Conservation (phyloP, 2,797 vertebrate genomes). For the Acanthis flammea region DNA sequence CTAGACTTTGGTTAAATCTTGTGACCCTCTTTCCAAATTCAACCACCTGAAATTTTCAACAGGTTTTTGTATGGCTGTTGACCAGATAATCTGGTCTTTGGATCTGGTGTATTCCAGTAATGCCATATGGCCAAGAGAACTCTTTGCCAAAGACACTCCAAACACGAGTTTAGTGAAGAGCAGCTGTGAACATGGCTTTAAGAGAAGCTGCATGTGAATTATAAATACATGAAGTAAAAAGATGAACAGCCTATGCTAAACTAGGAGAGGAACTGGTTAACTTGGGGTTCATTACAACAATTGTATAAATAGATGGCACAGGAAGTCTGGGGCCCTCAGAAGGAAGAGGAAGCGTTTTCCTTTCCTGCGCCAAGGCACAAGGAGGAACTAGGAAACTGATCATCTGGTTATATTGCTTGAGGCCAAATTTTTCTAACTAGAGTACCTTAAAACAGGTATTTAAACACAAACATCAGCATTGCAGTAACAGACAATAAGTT, state of each 20-base stretch:
- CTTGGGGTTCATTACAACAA: slow-evolving; percentile 29
- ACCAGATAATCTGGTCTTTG: not conserved
- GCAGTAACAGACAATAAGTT: not conserved
- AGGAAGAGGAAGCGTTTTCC: slow-evolving; percentile 66
- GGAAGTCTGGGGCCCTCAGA: slow-evolving; percentile 56
- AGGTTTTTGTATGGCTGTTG: not conserved
- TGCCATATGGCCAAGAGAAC: not conserved
- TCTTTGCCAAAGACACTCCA: not conserved
- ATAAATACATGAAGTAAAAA: not conserved
- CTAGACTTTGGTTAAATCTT: not conserved
- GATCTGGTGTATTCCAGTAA: not conserved
- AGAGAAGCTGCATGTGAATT: not conserved
- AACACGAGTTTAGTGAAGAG: rapidly evolving
- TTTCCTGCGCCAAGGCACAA: slow-evolving; percentile 50
- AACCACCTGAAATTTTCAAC: not conserved
- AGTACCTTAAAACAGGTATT: not conserved
- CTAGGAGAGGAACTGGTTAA: slow-evolving; percentile 52
- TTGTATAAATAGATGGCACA: slow-evolving; percentile 67
- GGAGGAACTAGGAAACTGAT: slow-evolving; percentile 61
- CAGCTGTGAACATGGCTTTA: not conserved
- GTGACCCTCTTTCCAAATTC: not conserved
- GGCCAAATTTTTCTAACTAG: not conserved
- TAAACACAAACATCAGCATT: not conserved
- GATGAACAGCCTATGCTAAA: not conserved
- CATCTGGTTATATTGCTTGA: slow-evolving; percentile 42